Evolutionary conservation across 2,888 invertebrate species (phyloP).

Genomic region (Stenolophus ochropezus): DNA sequence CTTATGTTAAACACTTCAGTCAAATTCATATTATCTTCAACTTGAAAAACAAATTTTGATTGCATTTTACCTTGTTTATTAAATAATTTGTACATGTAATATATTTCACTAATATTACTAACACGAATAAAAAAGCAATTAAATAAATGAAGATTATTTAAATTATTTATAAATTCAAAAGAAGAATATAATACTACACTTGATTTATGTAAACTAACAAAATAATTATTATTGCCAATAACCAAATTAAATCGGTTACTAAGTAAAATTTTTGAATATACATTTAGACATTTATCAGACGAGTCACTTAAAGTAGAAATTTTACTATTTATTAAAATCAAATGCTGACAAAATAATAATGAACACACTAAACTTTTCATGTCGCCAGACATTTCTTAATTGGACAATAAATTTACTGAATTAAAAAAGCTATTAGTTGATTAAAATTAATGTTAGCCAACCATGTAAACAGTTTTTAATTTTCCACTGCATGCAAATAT

Average conservation of each 20-base stretch:
- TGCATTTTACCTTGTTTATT: neutral
- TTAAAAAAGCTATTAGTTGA: slow-evolving; percentile 4
- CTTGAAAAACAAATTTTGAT: slow-evolving; percentile 1
- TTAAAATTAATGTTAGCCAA: slow-evolving; percentile 1
- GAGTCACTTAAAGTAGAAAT: neutral
- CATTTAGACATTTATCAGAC: neutral
- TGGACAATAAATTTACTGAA: neutral
- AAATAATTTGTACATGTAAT: neutral
- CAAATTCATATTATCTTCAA: neutral
- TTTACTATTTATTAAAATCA: neutral
- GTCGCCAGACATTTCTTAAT: neutral
- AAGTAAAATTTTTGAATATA: neutral
- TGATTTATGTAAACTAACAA: neutral
- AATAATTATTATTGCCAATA: neutral
- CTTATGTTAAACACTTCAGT: neutral
- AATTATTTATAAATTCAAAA: neutral
- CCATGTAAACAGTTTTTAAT: neutral
- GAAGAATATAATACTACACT: neutral
- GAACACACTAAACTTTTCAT: neutral
- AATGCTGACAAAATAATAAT: neutral
- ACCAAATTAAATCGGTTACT: neutral
- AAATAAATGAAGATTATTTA: neutral
- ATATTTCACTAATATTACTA: neutral
- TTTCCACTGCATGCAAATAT: no score
- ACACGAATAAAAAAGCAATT: neutral